Evolutionary conservation across 2,888 invertebrate genomes (phyloP), one percentile per base, ranked within the genome.

Genomic region (Ormyrus thymus): DNA sequence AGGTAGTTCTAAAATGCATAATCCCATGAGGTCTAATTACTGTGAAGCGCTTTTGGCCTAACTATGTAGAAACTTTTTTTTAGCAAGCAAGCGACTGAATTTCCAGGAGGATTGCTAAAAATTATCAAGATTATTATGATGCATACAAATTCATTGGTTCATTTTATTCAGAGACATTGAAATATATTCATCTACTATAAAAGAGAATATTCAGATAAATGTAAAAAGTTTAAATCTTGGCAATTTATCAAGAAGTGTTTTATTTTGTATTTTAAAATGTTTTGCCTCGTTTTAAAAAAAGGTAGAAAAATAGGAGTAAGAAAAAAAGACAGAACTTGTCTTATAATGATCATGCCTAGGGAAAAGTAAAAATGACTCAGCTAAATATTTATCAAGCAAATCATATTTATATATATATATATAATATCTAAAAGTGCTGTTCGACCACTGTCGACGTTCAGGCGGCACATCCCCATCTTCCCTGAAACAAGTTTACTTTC

Each of bases 391-490:
- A 65, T 53, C 73, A 80, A 72, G 76, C 73, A 78, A 74, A 62
- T 79, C 51, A 74, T 70, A 78, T 56, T 45, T 45, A 62, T 29
- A 29, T n/a, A n/a, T 29, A 29, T 29, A 65, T 56, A 53, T 29
- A 55, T 51, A 64, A 50, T 46, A 50, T 72, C 68, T 71, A 81
- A 81, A 82, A 73, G 83, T 83, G 83, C 84, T 82, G 81, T 79
- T 82, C 76, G 82, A 82, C 82, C 73, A 79, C 73, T 78, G 75
- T 82, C 75, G 81, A 81, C 81, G 77, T 79, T 78, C 79, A 82
- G 79, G 80, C 78, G 83, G 77, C 80, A 74, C 82, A 80, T 82
- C 82, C 82, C 82, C 83, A 83, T 84, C 83, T 82, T 81, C 82
- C 76, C 55, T 51, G 8, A 45, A 13, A 45, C 13, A n/a, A 29